These are phyloP conservation scores for Acrossocheilus fasciatus DNA, from an alignment of 2,797 vertebrate species.

Conservation along the genomic window DNA sequence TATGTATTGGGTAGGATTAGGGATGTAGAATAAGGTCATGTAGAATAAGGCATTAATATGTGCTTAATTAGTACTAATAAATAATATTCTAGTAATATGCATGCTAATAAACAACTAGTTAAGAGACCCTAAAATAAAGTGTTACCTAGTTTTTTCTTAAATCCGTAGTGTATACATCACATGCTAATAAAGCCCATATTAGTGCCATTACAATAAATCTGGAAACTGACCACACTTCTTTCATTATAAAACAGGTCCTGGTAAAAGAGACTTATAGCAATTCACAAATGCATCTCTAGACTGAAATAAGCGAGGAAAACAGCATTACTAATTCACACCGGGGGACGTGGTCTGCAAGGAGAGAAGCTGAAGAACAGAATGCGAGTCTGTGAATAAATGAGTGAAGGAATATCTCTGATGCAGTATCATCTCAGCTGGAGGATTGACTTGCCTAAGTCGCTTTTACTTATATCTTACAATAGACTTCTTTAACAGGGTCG, in stretches of 20 bases:
- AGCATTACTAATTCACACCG: constrained; percentile 71
- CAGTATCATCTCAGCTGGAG: constrained; percentile 36
- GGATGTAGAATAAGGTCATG: too few relatives aligned
- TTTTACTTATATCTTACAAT: constrained; percentile 1
- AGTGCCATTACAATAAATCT: neutral
- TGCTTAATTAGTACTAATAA: too few relatives aligned
- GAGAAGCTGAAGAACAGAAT: constrained; percentile 63
- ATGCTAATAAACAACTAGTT: too few relatives aligned
- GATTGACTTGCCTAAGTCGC: neutral
- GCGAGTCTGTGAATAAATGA: constrained; percentile 57
- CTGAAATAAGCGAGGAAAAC: constrained; percentile 61
- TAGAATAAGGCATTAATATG: too few relatives aligned
- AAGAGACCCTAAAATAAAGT: too few relatives aligned
- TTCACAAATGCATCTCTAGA: constrained; percentile 67
- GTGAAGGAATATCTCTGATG: constrained; percentile 41
- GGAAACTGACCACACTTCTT: neutral
- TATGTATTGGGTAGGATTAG: too few relatives aligned
- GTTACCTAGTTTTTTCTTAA: too few relatives aligned
- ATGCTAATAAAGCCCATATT: neutral
- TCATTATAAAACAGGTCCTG: constrained; percentile 23
- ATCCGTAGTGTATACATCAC: neutral
- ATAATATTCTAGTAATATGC: too few relatives aligned
- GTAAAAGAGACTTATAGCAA: constrained; percentile 61
- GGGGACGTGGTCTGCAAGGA: constrained; percentile 61
- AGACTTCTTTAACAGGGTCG: neutral